Percentiles rank a stretch among this genome's conserved stretches.
Evolutionary conservation across 2,113 vertebrate genomes (phyloP).

Genomic region (Anhinga anhinga): DNA sequence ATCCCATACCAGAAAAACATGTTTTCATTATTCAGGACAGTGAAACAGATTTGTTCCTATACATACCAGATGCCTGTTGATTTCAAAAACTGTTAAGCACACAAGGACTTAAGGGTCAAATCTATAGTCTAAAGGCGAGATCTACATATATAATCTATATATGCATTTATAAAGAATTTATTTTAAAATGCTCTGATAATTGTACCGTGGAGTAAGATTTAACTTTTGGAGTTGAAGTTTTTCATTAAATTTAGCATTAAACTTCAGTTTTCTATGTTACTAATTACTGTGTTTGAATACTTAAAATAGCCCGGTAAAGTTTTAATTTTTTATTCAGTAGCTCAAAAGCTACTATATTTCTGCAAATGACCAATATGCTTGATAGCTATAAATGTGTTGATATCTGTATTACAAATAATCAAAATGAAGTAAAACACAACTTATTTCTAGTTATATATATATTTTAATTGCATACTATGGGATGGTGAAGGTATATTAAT

Average conservation of each 20-base stretch:
- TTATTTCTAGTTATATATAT: neutral
- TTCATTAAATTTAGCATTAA: neutral
- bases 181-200: neutral
- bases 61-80: neutral
- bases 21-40: neutral
- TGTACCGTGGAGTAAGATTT: neutral
- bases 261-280: neutral
- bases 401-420: neutral
- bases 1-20: neutral
- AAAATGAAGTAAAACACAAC: neutral
- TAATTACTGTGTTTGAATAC: conserved; percentile 3
- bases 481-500: neutral
- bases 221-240: neutral
- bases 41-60: neutral
- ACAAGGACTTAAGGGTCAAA: neutral
- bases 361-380: neutral
- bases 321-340: neutral
- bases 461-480: neutral
- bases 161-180: neutral
- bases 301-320: neutral
- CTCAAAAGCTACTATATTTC: neutral
- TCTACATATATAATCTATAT: neutral
- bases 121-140: neutral
- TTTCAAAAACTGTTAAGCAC: neutral
- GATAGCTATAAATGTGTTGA: neutral